Evolutionary conservation across 2,888 invertebrate species (phyloP).

Genomic region (Axea sp.): DNA sequence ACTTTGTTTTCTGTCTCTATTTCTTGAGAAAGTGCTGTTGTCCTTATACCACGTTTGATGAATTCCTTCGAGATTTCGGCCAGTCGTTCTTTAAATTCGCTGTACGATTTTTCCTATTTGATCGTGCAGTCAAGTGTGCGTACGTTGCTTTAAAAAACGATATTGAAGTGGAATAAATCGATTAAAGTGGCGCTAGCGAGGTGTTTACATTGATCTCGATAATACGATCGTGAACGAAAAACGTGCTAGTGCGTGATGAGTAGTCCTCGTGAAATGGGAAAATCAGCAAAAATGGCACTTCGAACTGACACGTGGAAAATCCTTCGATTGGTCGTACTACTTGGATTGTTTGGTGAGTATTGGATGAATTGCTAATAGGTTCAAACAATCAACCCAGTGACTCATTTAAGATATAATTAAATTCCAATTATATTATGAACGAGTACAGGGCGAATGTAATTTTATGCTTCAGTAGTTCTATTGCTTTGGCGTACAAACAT

Average conservation of each 20-base stretch:
- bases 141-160: constrained; percentile 35
- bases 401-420: too few relatives aligned
- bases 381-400: not conserved
- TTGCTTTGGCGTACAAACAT: too few relatives aligned
- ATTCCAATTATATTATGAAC: too few relatives aligned
- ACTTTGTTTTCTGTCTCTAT: not conserved
- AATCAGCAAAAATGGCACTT: constrained; percentile 37
- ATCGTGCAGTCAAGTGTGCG: constrained; percentile 48
- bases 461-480: too few relatives aligned
- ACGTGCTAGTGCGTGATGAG: constrained; percentile 49
- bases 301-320: constrained; percentile 43
- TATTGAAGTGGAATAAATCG: constrained; percentile 45
- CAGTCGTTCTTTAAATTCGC: constrained; percentile 13
- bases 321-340: constrained; percentile 19
- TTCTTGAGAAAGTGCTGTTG: constrained; percentile 12
- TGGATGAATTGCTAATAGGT: constrained; percentile 7
- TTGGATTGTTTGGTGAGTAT: constrained; percentile 41
- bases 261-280: constrained; percentile 42
- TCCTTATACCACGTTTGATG: constrained; percentile 22
- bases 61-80: constrained; percentile 22
- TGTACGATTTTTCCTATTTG: constrained; percentile 41
- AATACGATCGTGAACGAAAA: constrained; percentile 44
- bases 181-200: constrained; percentile 32
- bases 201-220: constrained; percentile 50
- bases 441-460: too few relatives aligned